Evolutionary conservation across 2,113 vertebrate genomes (phyloP).

Genomic region (Macquaria australasica): DNA sequence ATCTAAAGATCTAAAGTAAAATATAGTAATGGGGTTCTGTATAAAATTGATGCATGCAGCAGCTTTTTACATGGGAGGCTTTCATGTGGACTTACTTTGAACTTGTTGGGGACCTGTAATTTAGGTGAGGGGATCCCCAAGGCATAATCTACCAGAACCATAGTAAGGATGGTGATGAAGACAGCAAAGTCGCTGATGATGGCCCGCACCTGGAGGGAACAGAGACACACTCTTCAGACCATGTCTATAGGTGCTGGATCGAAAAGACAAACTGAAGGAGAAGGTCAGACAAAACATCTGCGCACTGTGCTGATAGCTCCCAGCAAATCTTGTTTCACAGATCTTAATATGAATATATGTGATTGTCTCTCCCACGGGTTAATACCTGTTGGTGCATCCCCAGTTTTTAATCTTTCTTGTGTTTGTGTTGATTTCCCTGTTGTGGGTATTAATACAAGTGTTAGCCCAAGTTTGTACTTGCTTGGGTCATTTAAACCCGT

Average conservation of each 20-base stretch:
- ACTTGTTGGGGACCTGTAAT: slow-evolving; percentile 96
- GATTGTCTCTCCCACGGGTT: not conserved
- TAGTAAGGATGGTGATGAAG: slow-evolving; percentile 96
- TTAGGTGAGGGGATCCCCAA: slow-evolving; percentile 97
- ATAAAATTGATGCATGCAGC: not conserved
- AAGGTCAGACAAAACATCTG: not conserved
- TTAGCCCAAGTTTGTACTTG: too few relatives aligned
- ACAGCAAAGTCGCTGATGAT: slow-evolving; percentile 99
- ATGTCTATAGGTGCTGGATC: not conserved
- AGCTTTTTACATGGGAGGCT: not conserved
- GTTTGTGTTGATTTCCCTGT: too few relatives aligned
- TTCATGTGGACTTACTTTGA: slow-evolving; percentile 88
- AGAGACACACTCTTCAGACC: slow-evolving; percentile 14
- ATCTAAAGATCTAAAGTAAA: not conserved
- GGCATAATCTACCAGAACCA: slow-evolving; percentile 95
- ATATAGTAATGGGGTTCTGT: not conserved
- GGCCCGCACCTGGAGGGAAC: slow-evolving; percentile 88
- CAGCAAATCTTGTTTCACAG: not conserved
- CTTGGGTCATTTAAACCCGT: not conserved
- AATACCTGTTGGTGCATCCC: not conserved
- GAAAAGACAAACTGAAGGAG: not conserved
- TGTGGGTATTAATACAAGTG: too few relatives aligned
- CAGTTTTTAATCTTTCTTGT: not conserved
- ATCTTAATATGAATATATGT: not conserved
- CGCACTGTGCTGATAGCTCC: not conserved